Base-by-base conservation (phyloP, 2,797 vertebrate genomes). In the Lepilemur ruficaudatus region DNA sequence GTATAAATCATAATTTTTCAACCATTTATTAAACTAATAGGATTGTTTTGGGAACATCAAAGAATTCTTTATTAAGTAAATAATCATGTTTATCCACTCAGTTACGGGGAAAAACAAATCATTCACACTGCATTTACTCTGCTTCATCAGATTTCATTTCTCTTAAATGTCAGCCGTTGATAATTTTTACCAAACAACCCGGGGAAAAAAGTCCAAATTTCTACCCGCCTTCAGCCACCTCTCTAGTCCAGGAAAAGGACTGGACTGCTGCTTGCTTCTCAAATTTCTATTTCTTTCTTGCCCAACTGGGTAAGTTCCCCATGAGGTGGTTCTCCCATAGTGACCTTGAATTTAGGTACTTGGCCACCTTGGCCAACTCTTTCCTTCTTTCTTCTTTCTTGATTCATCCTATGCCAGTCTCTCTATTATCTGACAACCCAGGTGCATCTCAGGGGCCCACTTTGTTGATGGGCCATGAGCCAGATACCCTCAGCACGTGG, bases 1-100 rank as follows among this genome's bases (percentile, higher is more conserved):
- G 2, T 79, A 98, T 93, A 98, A 98, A 98, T 97, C 48, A 85
- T 88, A 97, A 97, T 94, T 98, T 98, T 97, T 97, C 93, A 96
- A 89, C 94, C 94, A 97, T 98, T 97, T 97, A 95, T 98, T 98
- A 97, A 98, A 97, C 75, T 95, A 98, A 97, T 90, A 95, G 41
- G 75, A 97, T 82, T 98, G 94, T 95, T 94, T 94, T 95, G 97
- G 93, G 75, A 96, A 96, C 89, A 94, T 32, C 57, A 93, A 96
- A 97, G 85, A 96, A 96, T 96, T 95, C 95, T 97, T 57, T 98
- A 97, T 95, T 97, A 97, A 86, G 75, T 92, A 97, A 94, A 85
- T 91, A 97, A 95, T 97, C 97, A 93, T 97, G 94, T 98, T 98
- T 96, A 95, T 95, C 83, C 95, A 95, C 94, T 98, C 88, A 91